A percentile compares a stretch with the other conserved stretches of the same genome.
Evolutionary conservation across 2,888 invertebrate genomes (phyloP).

Genomic region (Cataglyphis altisquamis): DNA sequence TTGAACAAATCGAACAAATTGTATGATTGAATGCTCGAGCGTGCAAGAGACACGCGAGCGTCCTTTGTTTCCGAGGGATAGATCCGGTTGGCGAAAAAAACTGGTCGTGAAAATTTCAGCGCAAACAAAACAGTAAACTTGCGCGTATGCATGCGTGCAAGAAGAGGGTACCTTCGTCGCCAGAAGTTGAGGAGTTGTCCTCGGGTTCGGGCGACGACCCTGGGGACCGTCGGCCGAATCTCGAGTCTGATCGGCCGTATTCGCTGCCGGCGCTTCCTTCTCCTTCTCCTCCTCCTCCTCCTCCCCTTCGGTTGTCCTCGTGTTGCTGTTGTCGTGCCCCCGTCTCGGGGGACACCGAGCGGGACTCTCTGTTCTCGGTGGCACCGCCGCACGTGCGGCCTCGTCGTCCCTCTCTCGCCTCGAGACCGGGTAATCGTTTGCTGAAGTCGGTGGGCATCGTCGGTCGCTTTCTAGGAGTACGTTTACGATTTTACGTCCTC

Average conservation of each 20-base stretch:
- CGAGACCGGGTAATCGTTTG: slow-evolving; percentile 79
- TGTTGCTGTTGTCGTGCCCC: slow-evolving; percentile 56
- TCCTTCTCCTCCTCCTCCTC: slow-evolving; percentile 18
- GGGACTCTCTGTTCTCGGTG: slow-evolving; percentile 68
- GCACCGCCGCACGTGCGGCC: slow-evolving; percentile 44
- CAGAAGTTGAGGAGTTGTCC: slow-evolving; percentile 84
- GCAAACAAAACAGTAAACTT: neutral
- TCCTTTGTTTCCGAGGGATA: neutral
- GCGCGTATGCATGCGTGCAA: slow-evolving; percentile 28
- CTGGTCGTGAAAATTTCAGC: slow-evolving; percentile 29
- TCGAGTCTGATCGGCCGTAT: slow-evolving; percentile 65
- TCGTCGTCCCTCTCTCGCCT: slow-evolving; percentile 77
- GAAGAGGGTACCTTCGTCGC: slow-evolving; percentile 84
- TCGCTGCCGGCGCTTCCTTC: slow-evolving; percentile 61
- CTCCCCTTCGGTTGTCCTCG: slow-evolving; percentile 56
- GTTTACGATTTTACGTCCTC: slow-evolving; percentile 64
- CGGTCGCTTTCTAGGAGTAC: slow-evolving; percentile 81
- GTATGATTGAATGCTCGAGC: neutral
- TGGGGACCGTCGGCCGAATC: slow-evolving; percentile 73
- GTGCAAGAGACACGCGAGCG: neutral
- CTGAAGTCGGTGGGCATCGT: slow-evolving; percentile 83
- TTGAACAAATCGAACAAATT: neutral
- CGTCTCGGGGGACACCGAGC: slow-evolving; percentile 72
- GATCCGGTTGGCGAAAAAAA: neutral
- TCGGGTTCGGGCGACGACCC: slow-evolving; percentile 84